phyloP scores from a whole-genome alignment of 1,140 invertebrate species.

The Triops cancriformis region DNA sequence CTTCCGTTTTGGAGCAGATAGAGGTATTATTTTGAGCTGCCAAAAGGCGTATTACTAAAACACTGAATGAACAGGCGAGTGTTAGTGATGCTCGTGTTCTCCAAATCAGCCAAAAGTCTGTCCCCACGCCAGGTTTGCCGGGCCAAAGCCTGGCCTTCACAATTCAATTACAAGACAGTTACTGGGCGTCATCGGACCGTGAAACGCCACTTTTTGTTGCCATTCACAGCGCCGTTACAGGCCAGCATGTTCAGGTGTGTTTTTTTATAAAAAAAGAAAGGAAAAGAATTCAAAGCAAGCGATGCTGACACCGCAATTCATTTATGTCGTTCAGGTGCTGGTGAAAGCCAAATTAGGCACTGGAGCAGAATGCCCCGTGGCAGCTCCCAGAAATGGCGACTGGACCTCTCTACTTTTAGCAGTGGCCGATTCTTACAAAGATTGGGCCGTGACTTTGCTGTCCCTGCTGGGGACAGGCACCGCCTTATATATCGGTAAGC shows the following conservation, averaged over 20 bases:
- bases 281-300: neutral
- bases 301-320: neutral
- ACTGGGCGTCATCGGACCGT: neutral
- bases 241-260: neutral
- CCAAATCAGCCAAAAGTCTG: neutral
- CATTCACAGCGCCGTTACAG: conserved; percentile 7
- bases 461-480: conserved; percentile 19
- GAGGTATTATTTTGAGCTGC: conserved; percentile 16
- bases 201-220: neutral
- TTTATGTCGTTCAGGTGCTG: conserved; percentile 9
- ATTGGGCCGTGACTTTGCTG: conserved; percentile 22
- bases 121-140: neutral
- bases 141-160: neutral
- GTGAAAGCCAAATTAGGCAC: conserved; percentile 12
- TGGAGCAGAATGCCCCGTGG: conserved; percentile 15
- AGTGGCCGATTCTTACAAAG: conserved; percentile 19
- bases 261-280: neutral
- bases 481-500: conserved; percentile 27
- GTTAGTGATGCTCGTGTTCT: neutral
- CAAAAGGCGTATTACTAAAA: neutral
- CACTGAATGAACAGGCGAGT: neutral
- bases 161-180: neutral
- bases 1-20: conserved; percentile 8
- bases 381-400: neutral
- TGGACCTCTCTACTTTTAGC: neutral